A percentile compares a stretch with the other conserved stretches of the same genome.
Evolutionary conservation across 2,797 vertebrate species (phyloP).

Genomic region (Hippopotamyrus pictus): DNA sequence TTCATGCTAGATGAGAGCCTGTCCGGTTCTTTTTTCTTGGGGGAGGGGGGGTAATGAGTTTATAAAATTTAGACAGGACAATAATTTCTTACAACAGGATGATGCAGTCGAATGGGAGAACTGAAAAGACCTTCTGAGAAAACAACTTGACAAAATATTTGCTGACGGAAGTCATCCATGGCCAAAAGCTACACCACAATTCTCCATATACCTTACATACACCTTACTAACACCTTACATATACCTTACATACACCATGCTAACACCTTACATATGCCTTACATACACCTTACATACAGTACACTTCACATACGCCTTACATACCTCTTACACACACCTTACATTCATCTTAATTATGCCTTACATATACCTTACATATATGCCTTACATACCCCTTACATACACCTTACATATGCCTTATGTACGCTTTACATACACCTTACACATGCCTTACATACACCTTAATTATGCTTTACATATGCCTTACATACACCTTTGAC

Average conservation of each 20-base stretch:
- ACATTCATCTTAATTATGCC: too few relatives aligned
- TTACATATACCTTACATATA: too few relatives aligned
- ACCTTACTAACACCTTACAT: too few relatives aligned
- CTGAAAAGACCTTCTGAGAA: neutral
- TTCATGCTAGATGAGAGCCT: neutral
- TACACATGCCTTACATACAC: too few relatives aligned
- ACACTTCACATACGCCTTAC: too few relatives aligned
- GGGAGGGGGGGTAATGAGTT: neutral
- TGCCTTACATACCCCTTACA: too few relatives aligned
- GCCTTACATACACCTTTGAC: neutral
- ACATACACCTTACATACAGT: too few relatives aligned
- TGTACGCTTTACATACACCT: too few relatives aligned
- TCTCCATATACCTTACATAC: neutral
- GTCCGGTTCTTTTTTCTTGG: neutral
- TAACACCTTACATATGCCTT: too few relatives aligned
- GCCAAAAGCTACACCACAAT: neutral
- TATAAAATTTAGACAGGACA: neutral
- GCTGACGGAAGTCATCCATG: neutral
- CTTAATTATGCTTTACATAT: neutral
- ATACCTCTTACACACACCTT: too few relatives aligned
- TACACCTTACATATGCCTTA: too few relatives aligned
- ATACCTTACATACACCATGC: too few relatives aligned
- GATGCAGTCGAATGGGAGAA: neutral
- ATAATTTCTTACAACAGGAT: neutral
- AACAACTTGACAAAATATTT: neutral